Evolutionary conservation across 2,797 vertebrate genomes (phyloP).

Genomic region (Crotalus adamanteus): DNA sequence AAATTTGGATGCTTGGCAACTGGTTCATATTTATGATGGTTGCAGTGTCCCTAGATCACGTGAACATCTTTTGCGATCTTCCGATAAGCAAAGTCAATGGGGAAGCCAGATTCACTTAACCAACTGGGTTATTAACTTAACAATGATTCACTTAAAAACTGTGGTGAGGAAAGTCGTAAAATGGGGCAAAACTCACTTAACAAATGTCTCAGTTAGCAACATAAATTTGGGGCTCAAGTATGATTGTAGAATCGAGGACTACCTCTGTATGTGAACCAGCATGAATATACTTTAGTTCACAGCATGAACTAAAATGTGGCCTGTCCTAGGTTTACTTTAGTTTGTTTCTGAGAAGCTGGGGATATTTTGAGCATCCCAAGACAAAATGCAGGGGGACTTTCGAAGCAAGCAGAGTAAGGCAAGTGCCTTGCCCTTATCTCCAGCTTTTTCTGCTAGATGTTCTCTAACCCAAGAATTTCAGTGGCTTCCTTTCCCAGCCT

Average conservation of each 20-base stretch:
- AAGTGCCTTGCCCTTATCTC: not conserved
- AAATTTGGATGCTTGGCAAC: not conserved
- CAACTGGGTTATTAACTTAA: too few species aligned
- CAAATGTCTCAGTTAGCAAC: not conserved
- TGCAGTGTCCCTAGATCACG: not conserved
- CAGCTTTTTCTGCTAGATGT: not conserved
- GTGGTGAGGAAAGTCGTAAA: too few species aligned
- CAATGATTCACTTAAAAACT: too few species aligned
- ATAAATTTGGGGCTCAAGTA: not conserved
- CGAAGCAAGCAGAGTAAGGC: not conserved
- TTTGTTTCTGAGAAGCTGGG: not conserved
- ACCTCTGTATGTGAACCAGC: not conserved
- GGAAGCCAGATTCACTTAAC: too few species aligned
- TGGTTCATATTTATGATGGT: not conserved
- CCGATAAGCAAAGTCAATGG: too few species aligned
- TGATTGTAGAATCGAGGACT: not conserved
- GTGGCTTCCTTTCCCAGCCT: not conserved
- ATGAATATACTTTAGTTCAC: not conserved
- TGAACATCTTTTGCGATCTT: not conserved
- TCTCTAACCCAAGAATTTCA: not conserved
- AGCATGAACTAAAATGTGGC: not conserved
- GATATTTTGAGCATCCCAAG: not conserved
- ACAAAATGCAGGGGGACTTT: not conserved
- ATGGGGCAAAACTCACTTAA: not conserved
- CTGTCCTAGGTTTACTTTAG: not conserved